phyloP scores from a whole-genome alignment of 2,113 vertebrate genomes.

The Myrmophylax atrothorax region DNA sequence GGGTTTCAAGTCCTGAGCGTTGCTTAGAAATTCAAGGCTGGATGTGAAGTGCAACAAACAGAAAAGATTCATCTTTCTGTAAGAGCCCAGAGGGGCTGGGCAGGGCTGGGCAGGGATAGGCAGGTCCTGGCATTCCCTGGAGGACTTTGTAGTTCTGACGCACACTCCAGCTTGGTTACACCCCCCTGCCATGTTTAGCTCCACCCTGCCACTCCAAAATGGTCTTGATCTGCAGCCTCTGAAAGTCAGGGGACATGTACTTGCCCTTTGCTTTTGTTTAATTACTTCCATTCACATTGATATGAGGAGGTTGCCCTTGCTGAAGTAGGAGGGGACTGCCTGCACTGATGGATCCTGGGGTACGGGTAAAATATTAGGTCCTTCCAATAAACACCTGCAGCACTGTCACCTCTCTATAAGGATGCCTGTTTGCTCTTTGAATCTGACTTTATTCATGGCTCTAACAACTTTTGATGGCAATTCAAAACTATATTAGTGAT shows the following conservation, averaged over 20 bases:
- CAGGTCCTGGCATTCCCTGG: background rate
- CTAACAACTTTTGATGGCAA: background rate
- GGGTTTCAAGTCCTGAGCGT: background rate
- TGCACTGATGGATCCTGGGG: background rate
- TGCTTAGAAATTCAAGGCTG: background rate
- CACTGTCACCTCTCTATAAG: background rate
- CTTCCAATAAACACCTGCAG: background rate
- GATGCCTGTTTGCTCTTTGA: background rate
- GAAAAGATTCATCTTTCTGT: background rate
- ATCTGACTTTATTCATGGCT: background rate
- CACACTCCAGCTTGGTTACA: background rate
- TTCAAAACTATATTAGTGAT: background rate
- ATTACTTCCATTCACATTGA: background rate
- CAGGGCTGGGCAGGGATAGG: background rate
- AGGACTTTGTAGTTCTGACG: background rate
- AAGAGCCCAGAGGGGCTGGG: background rate
- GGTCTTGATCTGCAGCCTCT: background rate
- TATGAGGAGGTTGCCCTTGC: background rate
- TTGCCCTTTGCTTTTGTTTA: background rate
- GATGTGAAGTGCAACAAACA: background rate
- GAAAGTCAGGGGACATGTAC: background rate
- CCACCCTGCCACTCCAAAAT: background rate
- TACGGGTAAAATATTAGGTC: background rate
- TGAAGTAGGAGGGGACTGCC: accelerated
- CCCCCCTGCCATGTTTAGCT: background rate